Evolutionary conservation across 2,797 vertebrate genomes (phyloP), one percentile per base, ranked within the genome.

Genomic region (Etheostoma perlongum): DNA sequence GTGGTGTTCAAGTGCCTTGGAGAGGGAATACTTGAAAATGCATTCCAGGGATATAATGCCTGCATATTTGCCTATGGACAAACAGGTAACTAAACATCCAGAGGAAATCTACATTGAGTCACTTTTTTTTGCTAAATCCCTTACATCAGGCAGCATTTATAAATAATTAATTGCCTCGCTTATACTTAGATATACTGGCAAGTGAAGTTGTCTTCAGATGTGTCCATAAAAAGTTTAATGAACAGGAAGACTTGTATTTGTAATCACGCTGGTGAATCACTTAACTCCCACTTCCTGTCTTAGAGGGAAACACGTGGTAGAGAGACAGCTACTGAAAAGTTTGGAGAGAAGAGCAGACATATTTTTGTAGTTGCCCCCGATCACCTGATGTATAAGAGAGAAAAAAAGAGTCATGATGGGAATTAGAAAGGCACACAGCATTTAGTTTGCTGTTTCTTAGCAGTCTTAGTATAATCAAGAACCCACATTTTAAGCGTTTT

Each of bases 1-100:
- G 94, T 98, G 71, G 98, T 99, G 91, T 99, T 99, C 95, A 97
- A 97, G 96, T 99, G 98, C 96, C 97, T 99, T 94, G 98, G 98
- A 88, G 97, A 98, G 95, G 98, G 97, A 93, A 98, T 99, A 94
- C 97, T 99, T 92, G 97, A 99, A 92, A 99, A 99, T 92, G 98
- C 98, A 90, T 99, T 99, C 96, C 97, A 99, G 92, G 98, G 98
- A 94, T 99, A 99, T 90, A 99, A 99, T 8, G 98, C 98, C 91
- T 99, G 98, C 92, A 99, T 99, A 93, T 99, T 99, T 94, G 98
- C 98, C 85, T 99, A 99, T 88, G 98, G 98, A 96, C 98, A 99
- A 94, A 99, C 98, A 95, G 98, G 98, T 99, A 94, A 95, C 85
- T 76, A 11, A 57, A 82, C 84, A 77, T 62, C 55, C 30, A 78